These are phyloP conservation scores for Caenorhabditis japonica DNA, from an alignment of 2,888 invertebrate genomes.

Conservation along the genomic window DNA sequence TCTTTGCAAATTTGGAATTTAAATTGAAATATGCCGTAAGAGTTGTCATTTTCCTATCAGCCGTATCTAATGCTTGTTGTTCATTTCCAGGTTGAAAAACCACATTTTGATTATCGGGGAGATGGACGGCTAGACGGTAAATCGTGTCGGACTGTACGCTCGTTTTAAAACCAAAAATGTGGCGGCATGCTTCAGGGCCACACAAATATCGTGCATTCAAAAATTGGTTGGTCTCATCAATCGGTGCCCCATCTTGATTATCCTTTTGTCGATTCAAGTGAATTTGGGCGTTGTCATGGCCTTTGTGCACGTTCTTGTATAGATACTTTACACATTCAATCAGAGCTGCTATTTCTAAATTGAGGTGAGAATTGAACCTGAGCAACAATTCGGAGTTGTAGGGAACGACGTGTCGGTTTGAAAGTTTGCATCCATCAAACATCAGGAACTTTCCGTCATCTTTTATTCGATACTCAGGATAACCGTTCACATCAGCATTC, in stretches of 20 bases:
- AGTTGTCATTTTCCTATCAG: background rate
- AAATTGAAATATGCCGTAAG: constrained; percentile 48
- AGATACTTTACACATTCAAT: no score
- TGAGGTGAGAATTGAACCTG: constrained; percentile 65
- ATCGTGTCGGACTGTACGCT: constrained; percentile 39
- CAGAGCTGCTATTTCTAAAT: no score
- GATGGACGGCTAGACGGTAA: constrained; percentile 35
- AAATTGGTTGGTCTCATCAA: constrained; percentile 24
- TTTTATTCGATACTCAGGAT: constrained; percentile 76
- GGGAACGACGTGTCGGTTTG: constrained; percentile 78
- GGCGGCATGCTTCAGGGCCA: constrained; percentile 35
- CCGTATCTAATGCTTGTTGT: no score
- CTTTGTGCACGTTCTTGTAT: no score
- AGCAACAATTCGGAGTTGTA: constrained; percentile 71
- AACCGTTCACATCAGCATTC: constrained; percentile 73
- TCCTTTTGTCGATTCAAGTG: no score
- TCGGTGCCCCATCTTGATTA: constrained; percentile 1
- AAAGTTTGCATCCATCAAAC: no score
- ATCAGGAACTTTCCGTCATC: constrained; percentile 68
- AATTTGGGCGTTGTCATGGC: no score
- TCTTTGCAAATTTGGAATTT: constrained; percentile 12
- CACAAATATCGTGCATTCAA: constrained; percentile 42
- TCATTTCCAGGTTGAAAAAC: background rate
- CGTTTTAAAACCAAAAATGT: constrained; percentile 43
- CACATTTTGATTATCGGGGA: constrained; percentile 2